Evolutionary conservation across 2,113 vertebrate species (phyloP), one percentile per base, ranked within the genome.

Genomic region (Panurus biarmicus): DNA sequence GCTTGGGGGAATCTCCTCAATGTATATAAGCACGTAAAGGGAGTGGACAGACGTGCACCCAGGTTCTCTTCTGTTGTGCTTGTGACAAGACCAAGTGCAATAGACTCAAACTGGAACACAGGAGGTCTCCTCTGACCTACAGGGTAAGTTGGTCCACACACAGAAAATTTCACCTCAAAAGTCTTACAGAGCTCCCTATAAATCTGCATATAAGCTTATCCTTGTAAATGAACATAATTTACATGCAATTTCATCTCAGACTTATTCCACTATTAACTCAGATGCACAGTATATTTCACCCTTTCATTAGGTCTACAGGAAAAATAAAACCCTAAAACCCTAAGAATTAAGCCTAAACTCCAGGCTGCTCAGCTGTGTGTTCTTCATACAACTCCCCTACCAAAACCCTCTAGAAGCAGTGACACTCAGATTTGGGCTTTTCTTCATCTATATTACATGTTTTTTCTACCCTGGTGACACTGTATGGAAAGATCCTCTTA

Each of bases 1-100:
- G 23, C 2, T 78, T 0, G 1, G 7, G 14, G 4, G 7, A 44
- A 35, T 62, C 38, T 85, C n/a, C 19, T 31, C 14, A 50, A 2
- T 25, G 5, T 31, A 7, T 26, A 29, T 5, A 87, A 86, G 50
- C 26, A 60, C 3, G 4, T 48, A 23, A 66, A 57, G 20, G 45
- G 9, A 71, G 2, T 1, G 10, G 14, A 9, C 22, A 72, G 61
- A 75, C 23, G 31, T 14, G 4, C 5, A 76, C 22, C 6, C 7
- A 33, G 19, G 9, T 11, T 62, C 9, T 79, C 80, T 38, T 40
- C 38, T 62, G 13, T 3, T 8, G 15, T 38, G 29, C 4, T 5
- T 21, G 10, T 62, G 48, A 47, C 17, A 54, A 50, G 16, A 64
- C 6, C 18, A 64, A 35, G 44, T 15, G 28, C 10, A 36, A 17